Base-by-base conservation (phyloP, 2,113 vertebrate species). In the Planiliza haematocheilus region DNA sequence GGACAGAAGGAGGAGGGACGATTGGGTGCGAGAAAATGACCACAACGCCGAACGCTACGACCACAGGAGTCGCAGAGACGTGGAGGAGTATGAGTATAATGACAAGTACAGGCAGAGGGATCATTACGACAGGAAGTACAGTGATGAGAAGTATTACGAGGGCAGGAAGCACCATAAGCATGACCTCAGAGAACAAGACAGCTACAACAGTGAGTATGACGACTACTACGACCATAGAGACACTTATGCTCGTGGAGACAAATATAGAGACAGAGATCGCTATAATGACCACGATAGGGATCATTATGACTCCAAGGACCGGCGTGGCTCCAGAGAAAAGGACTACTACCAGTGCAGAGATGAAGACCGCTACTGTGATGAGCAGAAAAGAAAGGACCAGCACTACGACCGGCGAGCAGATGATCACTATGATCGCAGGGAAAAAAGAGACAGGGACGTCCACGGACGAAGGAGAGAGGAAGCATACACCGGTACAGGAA, bases 1-100 rank as follows among this genome's bases (percentile, higher is more conserved):
- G 8, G 81, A 90, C 18, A 64, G 71, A 30, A 84, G 82, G 50
- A 82, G 77, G 63, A 70, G 72, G 13, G 88, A 92, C 13, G 74
- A 80, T 18, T 80, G 62, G 34, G 72, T 55, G 8, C 77, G 79
- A 73, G 88, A 90, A 70, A 76, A 53, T 30, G 74, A 83, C 18
- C 64, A 55, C 50, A 46, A 80, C 17, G 14, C 20, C 20, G 87
- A 87, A 8, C 80, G 60, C 39, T 82, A 88, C 39, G 70, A 78
- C 10, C 43, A 62, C 7, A 76, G 70, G 49, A 77, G 11, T 41
- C 74, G 14, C 53, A 76, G 83, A 66, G 76, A 91, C 38, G 49
- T 16, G 2, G 87, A 92, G 7, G 76, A 86, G 9, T 68, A 76
- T 48, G 81, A 90, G 49, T 52, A 75, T 9, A 75, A n/a, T 34